Evolutionary conservation across 2,113 vertebrate genomes (phyloP), one percentile per base, ranked within the genome.

Genomic region (Trematomus loennbergii): DNA sequence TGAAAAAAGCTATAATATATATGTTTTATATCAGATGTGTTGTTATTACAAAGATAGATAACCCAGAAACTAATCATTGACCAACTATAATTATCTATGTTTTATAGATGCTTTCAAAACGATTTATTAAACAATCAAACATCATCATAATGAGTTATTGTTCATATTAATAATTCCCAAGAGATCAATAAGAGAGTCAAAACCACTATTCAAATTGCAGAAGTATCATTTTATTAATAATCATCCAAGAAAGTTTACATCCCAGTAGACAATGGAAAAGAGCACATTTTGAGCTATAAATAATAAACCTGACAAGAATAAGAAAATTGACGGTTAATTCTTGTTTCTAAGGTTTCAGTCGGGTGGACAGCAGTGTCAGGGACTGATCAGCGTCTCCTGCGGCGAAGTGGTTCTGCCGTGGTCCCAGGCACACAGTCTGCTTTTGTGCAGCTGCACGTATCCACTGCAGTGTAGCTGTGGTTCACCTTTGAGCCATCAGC

Each of bases 391-490:
- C 76, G 82, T 49, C 81, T 92, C 45, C 72, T 73, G 62, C 77
- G 69, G 4, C 4, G 18, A 18, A 2, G 25, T 0, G 53, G 12
- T 64, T 45, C 48, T 5, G 62, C 0, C 0, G 60, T 49, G 0
- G 61, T 52, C 1, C 36, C 45, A 0, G 36, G 0, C 1, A 0
- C 33, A 54, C 83, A 88, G 0, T 87, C 60, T 90, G 5, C 7
- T 52, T 0, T 43, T 4, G 0, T 6, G 83, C 97, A 98, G 29
- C 67, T 52, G 29, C 97, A 99, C 0, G 78, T 45, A 4, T 97
- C 94, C 46, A 96, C 94, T 0, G 92, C 81, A 12, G 81, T 61
- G 50, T 96, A 97, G 40, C 43, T 87, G 62, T 95, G 92, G 40
- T 22, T 87, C 3, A 94, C n/a, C 58, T 12, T 90, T 2, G 91